Base-by-base conservation (phyloP, 2,888 invertebrate genomes). In the Hipparchia semele region DNA sequence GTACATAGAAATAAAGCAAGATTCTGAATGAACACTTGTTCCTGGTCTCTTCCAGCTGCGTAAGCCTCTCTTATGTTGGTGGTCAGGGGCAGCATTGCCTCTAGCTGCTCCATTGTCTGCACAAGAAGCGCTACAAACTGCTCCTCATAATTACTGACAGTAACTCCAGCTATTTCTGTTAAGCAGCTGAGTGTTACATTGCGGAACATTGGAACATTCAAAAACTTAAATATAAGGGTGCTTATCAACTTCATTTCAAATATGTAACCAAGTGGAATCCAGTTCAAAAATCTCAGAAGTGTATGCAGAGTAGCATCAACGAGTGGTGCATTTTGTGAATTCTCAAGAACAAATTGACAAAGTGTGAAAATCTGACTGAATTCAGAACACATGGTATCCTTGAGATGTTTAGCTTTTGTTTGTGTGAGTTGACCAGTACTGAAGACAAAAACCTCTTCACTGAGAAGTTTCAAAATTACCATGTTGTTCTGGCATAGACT, bases 241-340 rank as follows among this genome's bases (percentile, higher is more conserved):
- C 96, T 97, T 82, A 99, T 98, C 72, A 99, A 95, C 88, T 99
- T 98, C 80, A 99, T 99, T 95, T 99, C 99, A 94, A 99, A 99
- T 87, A 99, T 99, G 90, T 99, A 99, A 10, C 99, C 99, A 76
- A 99, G 95, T n/a, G 99, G 99, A 85, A 99, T 99, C 99, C 99
- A 99, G 88, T 99, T 99, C 60, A 99, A 95, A 94, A 99, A 99
- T 87, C 99, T 96, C 80, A 99, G 94, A 72, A 99, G 94, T 3
- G 99, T 99, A 87, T 99, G 99, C 78, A 99, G 95, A 0, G 99
- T 99, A 4, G 99, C 97, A 83, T 98, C 98, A 72, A 99, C 99
- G 75, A 99, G 95, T 61, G 98, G 97, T 66, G 99, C 98, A 95
- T 99, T 99, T 93, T 99, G 98, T 12, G 99, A 99, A 91, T 98